Evolutionary conservation across 2,113 vertebrate genomes (phyloP), one percentile per base, ranked within the genome.

Genomic region (Taurulus bubalis): DNA sequence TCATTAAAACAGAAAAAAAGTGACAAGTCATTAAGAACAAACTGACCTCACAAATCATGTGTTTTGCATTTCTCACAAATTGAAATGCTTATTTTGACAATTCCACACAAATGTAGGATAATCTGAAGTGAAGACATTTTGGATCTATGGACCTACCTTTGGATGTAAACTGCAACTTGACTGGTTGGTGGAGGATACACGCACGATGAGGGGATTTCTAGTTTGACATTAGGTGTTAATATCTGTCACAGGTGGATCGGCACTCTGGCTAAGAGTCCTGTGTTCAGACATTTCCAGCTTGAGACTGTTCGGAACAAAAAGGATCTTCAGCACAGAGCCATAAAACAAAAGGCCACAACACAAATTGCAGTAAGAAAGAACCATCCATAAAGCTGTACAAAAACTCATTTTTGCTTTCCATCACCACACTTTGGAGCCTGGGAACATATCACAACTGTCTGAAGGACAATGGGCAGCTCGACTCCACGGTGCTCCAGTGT

Each of bases 291-390:
- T 28, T 0, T 59, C 56, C 28, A 59, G 56, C 56, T 59, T 6
- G 26, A 11, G 53, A 56, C n/a, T 56, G 24, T 56, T 56, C 8
- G 2, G 53, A 56, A 56, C 56, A 59, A 18, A 53, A 59, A 59
- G 20, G 28, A 60, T 18, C 58, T 60, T 30, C 28, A 60, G 30
- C 58, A 18, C 58, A 34, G 8, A 34, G 30, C 58, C 60, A 38
- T 47, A 69, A 28, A 69, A 78, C 66, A 60, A 77, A 60, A 58
- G 6, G 18, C 49, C 51, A 5, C 36, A 22, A 45, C 53, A 68
- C 75, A 60, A 60, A 69, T 32, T 69, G 53, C 75, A 77, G 38
- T 9, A 12, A 9, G 65, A 77, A 40, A 69, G 18, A 77, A 38
- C 30, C 30, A 78, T 51, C 65, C 65, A 69, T 51, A 70, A 51